Base-by-base conservation (phyloP, 2,113 vertebrate species). In the Callionymus lyra region DNA sequence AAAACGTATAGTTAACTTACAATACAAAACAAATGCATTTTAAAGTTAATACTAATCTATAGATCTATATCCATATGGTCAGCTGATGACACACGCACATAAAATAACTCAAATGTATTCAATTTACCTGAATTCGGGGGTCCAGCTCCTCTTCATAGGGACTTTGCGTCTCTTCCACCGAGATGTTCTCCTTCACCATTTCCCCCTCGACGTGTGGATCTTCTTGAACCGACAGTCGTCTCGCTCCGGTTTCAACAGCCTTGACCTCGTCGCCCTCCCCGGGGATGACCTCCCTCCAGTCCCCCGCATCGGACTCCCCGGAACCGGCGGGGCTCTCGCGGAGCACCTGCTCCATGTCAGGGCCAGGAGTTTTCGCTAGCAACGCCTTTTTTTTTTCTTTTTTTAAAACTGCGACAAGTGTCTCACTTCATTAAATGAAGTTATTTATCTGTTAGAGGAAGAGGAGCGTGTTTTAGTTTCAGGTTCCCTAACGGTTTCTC, bases 81-180 rank as follows among this genome's bases (percentile, higher is more conserved):
- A n/a, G n/a, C n/a, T n/a, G n/a, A n/a, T n/a, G n/a, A n/a, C n/a
- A n/a, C n/a, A n/a, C n/a, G n/a, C n/a, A n/a, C n/a, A n/a, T n/a
- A n/a, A n/a, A n/a, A n/a, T n/a, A n/a, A n/a, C n/a, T 31, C 3
- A 1, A 4, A 6, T 13, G 1, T 6, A 18, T 15, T 11, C 16
- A 12, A 11, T 27, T 9, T 63, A 88, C 86, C 84, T 88, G 85
- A 10, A 88, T 87, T 38, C 85, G 75, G 43, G 86, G 86, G 46
- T 88, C 86, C 61, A 88, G 61, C 27, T 88, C 84, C 58, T 88
- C 85, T 31, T 88, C 84, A 17, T 82, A 82, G 1, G 78, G 76
- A 9, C 72, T 75, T 19, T 67, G 74, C 4, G 65, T 1, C 2
- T 71, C 62, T 6, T 81, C 79, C 8, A 68, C 74, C 2, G 46